These are phyloP conservation scores for Lampris incognitus DNA, from an alignment of 2,113 vertebrate genomes.

Conservation along the genomic window DNA sequence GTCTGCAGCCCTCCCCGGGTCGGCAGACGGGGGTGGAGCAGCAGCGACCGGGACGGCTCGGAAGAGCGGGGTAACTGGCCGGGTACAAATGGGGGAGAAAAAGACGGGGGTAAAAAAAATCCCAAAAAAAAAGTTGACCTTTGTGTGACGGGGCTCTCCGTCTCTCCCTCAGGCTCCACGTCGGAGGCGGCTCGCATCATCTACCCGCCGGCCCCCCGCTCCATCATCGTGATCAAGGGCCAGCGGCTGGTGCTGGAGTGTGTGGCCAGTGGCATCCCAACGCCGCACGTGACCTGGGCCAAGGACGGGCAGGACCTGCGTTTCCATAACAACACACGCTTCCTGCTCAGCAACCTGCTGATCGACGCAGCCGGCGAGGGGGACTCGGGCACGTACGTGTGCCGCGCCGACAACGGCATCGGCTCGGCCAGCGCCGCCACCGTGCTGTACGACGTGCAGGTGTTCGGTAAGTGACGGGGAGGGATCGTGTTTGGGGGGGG, in stretches of 20 bases:
- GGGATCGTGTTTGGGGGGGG: neutral
- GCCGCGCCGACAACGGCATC: slow-evolving; percentile 90
- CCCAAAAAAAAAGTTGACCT: too few species aligned
- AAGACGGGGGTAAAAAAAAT: too few species aligned
- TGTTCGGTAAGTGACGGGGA: slow-evolving; percentile 89
- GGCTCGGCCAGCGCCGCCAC: slow-evolving; percentile 81
- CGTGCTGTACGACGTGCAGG: slow-evolving; percentile 93
- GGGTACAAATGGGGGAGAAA: too few species aligned
- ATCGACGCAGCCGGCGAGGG: slow-evolving; percentile 90
- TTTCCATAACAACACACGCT: slow-evolving; percentile 91
- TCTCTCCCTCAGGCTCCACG: slow-evolving; percentile 85
- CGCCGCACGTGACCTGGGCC: slow-evolving; percentile 92
- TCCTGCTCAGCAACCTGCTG: slow-evolving; percentile 95
- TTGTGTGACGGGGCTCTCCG: neutral
- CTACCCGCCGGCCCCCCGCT: slow-evolving; percentile 91
- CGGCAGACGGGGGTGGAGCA: too few species aligned
- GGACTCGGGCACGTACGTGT: slow-evolving; percentile 93
- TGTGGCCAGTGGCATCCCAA: slow-evolving; percentile 94
- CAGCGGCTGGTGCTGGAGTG: slow-evolving; percentile 96
- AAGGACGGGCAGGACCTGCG: slow-evolving; percentile 89
- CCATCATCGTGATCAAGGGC: slow-evolving; percentile 96
- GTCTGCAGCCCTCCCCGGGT: too few species aligned
- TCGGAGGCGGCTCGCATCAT: slow-evolving; percentile 94
- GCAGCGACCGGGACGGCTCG: too few species aligned
- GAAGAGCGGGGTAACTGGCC: too few species aligned